phyloP scores from a whole-genome alignment of 2,113 vertebrate species.

The Ailurus styani region DNA sequence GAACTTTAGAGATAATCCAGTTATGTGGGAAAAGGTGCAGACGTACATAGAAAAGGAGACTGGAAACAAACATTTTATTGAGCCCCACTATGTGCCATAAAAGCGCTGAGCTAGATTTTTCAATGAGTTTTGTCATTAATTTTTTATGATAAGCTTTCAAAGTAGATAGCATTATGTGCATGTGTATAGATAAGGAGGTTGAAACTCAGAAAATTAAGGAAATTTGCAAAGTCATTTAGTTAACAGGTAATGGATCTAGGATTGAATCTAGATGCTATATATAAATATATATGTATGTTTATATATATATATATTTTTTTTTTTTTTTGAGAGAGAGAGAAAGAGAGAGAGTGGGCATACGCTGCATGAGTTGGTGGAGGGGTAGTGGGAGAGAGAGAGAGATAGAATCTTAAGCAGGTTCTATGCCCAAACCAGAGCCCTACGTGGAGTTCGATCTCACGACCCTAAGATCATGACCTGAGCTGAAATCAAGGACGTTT shows the following conservation, averaged over 20 bases:
- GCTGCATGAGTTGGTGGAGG: not conserved
- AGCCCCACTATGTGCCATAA: not conserved
- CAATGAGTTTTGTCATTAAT: not conserved
- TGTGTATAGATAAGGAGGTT: not conserved
- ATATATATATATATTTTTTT: no score
- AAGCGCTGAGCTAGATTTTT: not conserved
- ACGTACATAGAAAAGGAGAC: not conserved
- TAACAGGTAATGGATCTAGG: not conserved
- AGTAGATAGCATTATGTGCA: not conserved
- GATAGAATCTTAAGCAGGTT: not conserved
- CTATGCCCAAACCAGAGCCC: not conserved
- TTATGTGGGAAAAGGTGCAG: not conserved
- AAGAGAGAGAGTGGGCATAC: not conserved
- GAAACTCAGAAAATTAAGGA: conserved; percentile 22
- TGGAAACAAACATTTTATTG: not conserved
- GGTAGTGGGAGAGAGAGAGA: not conserved
- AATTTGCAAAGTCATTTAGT: not conserved
- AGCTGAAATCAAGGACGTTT: not conserved
- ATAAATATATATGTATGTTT: no score
- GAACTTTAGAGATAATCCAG: conserved; percentile 9
- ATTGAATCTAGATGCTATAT: not conserved
- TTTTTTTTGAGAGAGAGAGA: not conserved
- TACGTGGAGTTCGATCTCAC: not conserved
- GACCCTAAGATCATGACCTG: not conserved
- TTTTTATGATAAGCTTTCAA: not conserved